phyloP scores from a whole-genome alignment of 2,888 invertebrate species.

The Ophion costatus region DNA sequence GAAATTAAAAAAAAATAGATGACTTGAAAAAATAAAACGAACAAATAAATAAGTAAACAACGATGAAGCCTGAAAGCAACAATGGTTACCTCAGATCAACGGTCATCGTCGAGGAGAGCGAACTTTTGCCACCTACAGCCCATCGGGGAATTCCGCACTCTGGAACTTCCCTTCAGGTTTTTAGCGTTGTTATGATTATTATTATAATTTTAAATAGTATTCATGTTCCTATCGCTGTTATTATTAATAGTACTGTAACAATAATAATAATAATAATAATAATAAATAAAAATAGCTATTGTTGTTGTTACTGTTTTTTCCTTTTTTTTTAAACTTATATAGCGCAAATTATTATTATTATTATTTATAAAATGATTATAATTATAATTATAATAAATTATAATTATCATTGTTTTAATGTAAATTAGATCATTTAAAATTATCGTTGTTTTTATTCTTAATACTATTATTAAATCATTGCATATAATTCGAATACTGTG shows the following conservation, averaged over 20 bases:
- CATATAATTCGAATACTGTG: too few relatives aligned
- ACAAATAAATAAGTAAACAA: conserved; percentile 9
- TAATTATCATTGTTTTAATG: too few relatives aligned
- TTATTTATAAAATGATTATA: too few relatives aligned
- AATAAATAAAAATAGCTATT: not conserved
- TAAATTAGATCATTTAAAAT: too few relatives aligned
- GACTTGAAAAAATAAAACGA: not conserved
- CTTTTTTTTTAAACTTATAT: too few relatives aligned
- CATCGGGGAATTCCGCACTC: conserved; percentile 70
- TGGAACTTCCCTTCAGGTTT: conserved; percentile 77
- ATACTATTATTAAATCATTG: too few relatives aligned
- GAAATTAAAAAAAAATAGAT: not conserved
- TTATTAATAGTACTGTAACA: not conserved
- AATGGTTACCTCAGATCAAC: conserved; percentile 78
- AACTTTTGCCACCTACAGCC: conserved; percentile 72
- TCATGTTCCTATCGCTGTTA: not conserved
- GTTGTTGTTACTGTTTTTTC: too few relatives aligned
- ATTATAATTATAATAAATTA: too few relatives aligned
- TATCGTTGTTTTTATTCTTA: too few relatives aligned
- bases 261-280: too few relatives aligned
- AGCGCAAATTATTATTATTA: too few relatives aligned
- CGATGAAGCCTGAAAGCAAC: conserved; percentile 78
- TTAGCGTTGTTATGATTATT: not conserved
- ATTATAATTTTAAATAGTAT: not conserved
- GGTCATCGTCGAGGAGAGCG: conserved; percentile 76